Evolutionary conservation across 2,888 invertebrate genomes (phyloP).

Genomic region (Byasa hedistus): DNA sequence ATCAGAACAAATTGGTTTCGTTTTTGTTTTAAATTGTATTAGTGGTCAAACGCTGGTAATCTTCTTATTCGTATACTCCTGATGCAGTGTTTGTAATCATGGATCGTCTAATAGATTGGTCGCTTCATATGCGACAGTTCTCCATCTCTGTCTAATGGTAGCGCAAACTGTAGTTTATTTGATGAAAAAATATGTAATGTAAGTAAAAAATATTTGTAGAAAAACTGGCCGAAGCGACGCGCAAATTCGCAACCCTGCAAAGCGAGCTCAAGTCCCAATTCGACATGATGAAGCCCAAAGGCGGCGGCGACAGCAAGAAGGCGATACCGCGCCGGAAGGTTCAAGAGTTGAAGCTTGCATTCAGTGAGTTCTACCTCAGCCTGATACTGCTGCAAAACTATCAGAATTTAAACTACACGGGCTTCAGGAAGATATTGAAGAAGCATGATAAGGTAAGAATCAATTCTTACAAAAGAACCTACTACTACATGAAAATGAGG

Average conservation of each 20-base stretch:
- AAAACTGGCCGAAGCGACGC: slow-evolving; percentile 97
- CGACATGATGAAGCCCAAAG: slow-evolving; percentile 76
- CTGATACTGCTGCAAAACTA: slow-evolving; percentile 98
- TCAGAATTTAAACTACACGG: slow-evolving; percentile 98
- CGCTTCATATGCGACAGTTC: too few relatives aligned
- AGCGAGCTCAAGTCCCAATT: slow-evolving; percentile 88
- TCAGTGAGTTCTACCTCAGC: slow-evolving; percentile 98
- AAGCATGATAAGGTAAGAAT: slow-evolving; percentile 96
- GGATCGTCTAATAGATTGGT: too few relatives aligned
- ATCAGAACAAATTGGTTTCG: too few relatives aligned
- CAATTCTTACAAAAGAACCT: background rate
- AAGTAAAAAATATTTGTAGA: slow-evolving; percentile 78
- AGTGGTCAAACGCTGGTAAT: too few relatives aligned
- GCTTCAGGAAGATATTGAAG: slow-evolving; percentile 98
- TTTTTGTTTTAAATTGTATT: too few relatives aligned
- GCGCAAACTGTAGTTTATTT: background rate
- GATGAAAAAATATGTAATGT: background rate
- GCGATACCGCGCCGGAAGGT: slow-evolving; percentile 88
- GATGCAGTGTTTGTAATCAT: too few relatives aligned
- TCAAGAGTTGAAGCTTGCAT: slow-evolving; percentile 96
- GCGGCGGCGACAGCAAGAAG: slow-evolving; percentile 65
- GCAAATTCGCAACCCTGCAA: slow-evolving; percentile 94
- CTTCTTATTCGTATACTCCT: too few relatives aligned
- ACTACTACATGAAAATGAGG: background rate
- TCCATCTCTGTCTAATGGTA: too few relatives aligned